Conservation (phyloP, 2,113 vertebrate species). For the Nibea albiflora region DNA sequence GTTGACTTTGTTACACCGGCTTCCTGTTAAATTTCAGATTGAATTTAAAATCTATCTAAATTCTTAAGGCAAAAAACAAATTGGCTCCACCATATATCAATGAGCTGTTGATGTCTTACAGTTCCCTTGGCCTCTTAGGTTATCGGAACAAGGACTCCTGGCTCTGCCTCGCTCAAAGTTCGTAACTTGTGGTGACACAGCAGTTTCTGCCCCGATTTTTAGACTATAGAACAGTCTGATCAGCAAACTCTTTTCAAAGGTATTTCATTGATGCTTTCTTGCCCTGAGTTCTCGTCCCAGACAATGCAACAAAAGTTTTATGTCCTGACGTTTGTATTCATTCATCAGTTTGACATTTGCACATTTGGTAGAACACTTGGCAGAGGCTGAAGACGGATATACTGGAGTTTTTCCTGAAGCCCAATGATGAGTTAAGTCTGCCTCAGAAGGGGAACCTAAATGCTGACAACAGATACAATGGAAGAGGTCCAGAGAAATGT, state of each 20-base stretch:
- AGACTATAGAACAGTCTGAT: background rate
- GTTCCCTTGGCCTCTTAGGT: background rate
- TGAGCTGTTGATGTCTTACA: background rate
- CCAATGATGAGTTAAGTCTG: too few species aligned
- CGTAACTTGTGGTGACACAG: background rate
- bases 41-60: background rate
- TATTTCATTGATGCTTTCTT: background rate
- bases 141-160: background rate
- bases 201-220: background rate
- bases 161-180: background rate
- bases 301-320: too few species aligned
- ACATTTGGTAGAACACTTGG: too few species aligned
- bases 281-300: background rate
- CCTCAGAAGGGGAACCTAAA: too few species aligned
- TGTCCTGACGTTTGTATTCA: too few species aligned
- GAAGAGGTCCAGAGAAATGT: too few species aligned
- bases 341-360: too few species aligned
- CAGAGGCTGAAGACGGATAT: too few species aligned
- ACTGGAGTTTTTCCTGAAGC: too few species aligned
- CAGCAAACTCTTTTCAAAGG: background rate
- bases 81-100: background rate
- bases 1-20: background rate
- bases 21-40: background rate
- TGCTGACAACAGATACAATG: too few species aligned
- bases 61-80: background rate